Evolutionary conservation across 2,888 invertebrate species (phyloP), one percentile per base, ranked within the genome.

Genomic region (Xylophagus ater): DNA sequence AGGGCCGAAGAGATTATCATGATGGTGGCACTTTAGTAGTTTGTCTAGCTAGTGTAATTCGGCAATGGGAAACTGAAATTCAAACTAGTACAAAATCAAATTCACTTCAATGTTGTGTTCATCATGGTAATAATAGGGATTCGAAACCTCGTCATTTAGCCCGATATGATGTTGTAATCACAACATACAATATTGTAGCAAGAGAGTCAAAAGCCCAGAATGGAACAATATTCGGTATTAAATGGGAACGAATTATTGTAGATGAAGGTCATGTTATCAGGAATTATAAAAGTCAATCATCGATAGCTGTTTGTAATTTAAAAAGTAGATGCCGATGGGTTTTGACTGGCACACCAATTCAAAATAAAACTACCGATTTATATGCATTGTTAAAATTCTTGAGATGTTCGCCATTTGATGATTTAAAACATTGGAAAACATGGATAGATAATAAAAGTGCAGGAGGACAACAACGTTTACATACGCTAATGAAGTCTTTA

Each of bases 181-280:
- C 94, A 10, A 93, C 94, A 0, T 96, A 93, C 55, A 76, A 81
- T 31, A 75, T 89, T 37, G 71, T 79, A 44, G 68, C 68, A 42
- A 63, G 77, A 19, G 84, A 83, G 54, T 60, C 59, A 3, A 75
- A 72, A 51, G 66, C 66, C 53, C 67, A 57, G 25, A n/a, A n/a
- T 3, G 75, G 78, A 2, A 71, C 75, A 0, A 53, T 88, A 15
- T 74, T 74, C 57, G 68, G 74, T 29, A 71, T 96, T 4, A 70
- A 70, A 8, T 97, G 94, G 93, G 72, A 78, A 1, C 72, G 96
- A 34, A 73, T 92, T 3, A 81, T 96, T 43, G 68, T 97, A 15
- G 96, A 97, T 65, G 96, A 97, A 67, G 96, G 87, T 0, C 96
- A 97, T 63, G 73, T 77, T 26, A 83, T 96, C 7, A 78, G 93